phyloP scores from a whole-genome alignment of 2,888 invertebrate species.

The Fragum whitleyi region DNA sequence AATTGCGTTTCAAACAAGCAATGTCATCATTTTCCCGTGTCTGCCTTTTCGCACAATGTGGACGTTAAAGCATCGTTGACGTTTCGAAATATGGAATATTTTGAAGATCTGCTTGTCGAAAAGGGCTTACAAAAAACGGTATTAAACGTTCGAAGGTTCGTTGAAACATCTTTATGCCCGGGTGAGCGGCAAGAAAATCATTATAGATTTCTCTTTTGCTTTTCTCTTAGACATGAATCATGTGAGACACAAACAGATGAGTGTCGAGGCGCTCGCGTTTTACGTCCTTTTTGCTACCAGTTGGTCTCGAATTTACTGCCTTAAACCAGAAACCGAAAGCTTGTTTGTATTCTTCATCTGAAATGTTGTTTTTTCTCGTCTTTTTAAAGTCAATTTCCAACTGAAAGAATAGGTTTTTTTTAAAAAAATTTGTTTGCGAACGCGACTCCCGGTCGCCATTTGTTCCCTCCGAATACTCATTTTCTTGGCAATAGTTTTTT shows the following conservation, averaged over 20 bases:
- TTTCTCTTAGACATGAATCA: conserved; percentile 3
- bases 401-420: neutral
- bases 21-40: neutral
- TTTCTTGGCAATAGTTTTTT: neutral
- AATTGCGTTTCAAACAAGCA: neutral
- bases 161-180: conserved; percentile 1
- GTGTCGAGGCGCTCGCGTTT: conserved; percentile 7
- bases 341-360: neutral
- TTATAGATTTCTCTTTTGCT: conserved; percentile 1
- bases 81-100: neutral
- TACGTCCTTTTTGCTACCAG: conserved; percentile 22
- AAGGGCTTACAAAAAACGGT: neutral
- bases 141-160: neutral
- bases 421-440: neutral
- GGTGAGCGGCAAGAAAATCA: neutral
- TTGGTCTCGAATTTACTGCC: neutral
- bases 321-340: conserved; percentile 12
- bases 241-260: neutral
- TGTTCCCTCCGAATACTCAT: neutral
- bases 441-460: neutral
- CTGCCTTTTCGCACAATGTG: neutral
- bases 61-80: neutral
- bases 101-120: neutral
- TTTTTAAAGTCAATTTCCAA: neutral
- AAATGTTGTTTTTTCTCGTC: neutral